Conservation (phyloP, 2,797 vertebrate species). For the Ciconia nigra region DNA sequence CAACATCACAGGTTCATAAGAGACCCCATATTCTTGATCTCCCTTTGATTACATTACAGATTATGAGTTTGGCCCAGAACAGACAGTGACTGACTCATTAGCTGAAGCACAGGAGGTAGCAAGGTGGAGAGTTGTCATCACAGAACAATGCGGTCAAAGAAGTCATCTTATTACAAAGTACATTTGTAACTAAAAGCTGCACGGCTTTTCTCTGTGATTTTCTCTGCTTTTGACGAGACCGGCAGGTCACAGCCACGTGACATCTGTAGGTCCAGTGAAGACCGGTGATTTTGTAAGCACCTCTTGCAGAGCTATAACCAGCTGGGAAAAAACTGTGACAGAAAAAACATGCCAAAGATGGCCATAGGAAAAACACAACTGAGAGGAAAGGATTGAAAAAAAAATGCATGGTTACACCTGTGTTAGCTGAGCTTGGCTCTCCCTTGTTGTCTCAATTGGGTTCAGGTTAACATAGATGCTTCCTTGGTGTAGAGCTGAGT, state of each 20-base stretch:
- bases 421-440: not conserved
- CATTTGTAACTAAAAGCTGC: not conserved
- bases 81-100: not conserved
- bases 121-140: not conserved
- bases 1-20: not conserved
- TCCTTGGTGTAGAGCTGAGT: not conserved
- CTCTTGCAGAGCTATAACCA: not conserved
- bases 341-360: accelerated
- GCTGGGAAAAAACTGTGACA: not conserved
- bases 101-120: not conserved
- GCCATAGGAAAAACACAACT: not conserved
- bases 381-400: not conserved
- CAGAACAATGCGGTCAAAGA: not conserved
- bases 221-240: not conserved
- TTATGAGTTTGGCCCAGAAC: not conserved
- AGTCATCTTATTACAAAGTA: not conserved
- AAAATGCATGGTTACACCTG: accelerated
- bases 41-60: not conserved
- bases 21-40: not conserved
- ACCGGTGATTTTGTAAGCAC: not conserved
- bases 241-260: accelerated
- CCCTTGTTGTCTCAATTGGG: not conserved
- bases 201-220: not conserved
- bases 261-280: not conserved
- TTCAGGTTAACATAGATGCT: not conserved